phyloP scores from a whole-genome alignment of 2,888 invertebrate species.

The Hirtodrosophila confusa region DNA sequence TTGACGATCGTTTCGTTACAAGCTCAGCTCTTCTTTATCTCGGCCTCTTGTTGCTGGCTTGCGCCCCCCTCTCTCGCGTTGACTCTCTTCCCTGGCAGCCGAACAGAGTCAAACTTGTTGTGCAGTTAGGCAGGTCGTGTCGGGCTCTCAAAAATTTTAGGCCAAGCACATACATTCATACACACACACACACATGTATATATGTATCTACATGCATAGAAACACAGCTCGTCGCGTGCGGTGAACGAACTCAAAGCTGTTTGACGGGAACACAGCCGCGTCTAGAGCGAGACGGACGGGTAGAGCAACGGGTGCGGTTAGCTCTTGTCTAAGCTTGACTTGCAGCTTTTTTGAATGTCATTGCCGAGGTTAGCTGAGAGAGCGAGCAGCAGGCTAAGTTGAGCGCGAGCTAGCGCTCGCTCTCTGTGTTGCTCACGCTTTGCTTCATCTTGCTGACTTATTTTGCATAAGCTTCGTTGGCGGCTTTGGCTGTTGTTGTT shows the following conservation, averaged over 20 bases:
- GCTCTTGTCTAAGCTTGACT: constrained; percentile 60
- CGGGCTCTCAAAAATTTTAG: constrained; percentile 62
- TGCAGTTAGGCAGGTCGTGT: constrained; percentile 76
- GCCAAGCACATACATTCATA: constrained; percentile 55
- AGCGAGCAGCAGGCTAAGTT: constrained; percentile 1
- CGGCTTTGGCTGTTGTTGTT: constrained; percentile 21
- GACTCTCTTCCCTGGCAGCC: background rate
- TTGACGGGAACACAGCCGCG: constrained; percentile 80
- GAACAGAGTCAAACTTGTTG: constrained; percentile 53
- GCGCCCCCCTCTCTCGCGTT: background rate
- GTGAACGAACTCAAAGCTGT: constrained; percentile 84
- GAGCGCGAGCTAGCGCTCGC: constrained; percentile 4
- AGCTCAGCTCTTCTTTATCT: background rate
- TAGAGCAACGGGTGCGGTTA: constrained; percentile 5
- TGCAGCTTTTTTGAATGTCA: constrained; percentile 79
- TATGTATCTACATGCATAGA: too few relatives aligned
- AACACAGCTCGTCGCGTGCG: constrained; percentile 58
- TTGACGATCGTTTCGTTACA: constrained; percentile 50
- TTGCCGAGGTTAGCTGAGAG: constrained; percentile 56
- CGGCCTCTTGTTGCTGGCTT: too few relatives aligned
- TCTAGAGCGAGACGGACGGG: constrained; percentile 16
- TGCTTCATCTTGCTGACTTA: constrained; percentile 34
- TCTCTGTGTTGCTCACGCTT: constrained; percentile 27
- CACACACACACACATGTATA: background rate
- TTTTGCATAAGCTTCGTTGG: constrained; percentile 68